phyloP scores from a whole-genome alignment of 2,797 vertebrate genomes.

The Thalassophryne amazonica region DNA sequence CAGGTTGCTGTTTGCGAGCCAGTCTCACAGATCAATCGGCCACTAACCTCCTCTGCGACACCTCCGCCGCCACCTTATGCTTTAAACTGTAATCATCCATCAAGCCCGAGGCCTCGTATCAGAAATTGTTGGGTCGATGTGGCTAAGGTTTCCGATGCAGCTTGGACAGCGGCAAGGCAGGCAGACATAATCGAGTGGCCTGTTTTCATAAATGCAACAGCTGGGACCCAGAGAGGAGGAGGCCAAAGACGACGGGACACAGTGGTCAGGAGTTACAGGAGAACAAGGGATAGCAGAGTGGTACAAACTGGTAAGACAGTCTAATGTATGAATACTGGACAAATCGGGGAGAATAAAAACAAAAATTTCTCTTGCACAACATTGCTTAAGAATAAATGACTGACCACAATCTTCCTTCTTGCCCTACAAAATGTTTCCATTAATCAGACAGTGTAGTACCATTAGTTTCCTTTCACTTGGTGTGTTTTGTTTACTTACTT shows the following conservation, averaged over 20 bases:
- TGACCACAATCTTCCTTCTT: background rate
- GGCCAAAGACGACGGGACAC: background rate
- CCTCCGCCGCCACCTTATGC: conserved; percentile 12
- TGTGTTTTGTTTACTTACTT: background rate
- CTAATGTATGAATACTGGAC: too few species aligned
- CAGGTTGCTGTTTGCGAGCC: conserved; percentile 48
- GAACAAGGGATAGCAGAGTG: background rate
- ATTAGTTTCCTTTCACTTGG: background rate
- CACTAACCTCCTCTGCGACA: conserved; percentile 36
- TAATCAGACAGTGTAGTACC: background rate
- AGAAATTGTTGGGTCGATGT: conserved; percentile 59
- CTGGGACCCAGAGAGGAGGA: conserved; percentile 51
- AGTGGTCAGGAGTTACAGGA: background rate
- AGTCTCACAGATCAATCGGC: conserved; percentile 59
- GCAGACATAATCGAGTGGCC: conserved; percentile 63
- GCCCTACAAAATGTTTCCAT: background rate
- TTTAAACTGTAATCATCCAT: conserved; percentile 47
- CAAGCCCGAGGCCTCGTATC: conserved; percentile 41
- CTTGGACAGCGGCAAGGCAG: conserved; percentile 38
- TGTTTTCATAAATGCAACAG: conserved; percentile 74
- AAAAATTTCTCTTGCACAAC: too few species aligned
- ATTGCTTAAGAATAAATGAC: too few species aligned
- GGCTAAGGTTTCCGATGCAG: conserved; percentile 52
- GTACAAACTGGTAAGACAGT: too few species aligned
- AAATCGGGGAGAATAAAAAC: too few species aligned